These are phyloP conservation scores for Acronicta aceris DNA, from an alignment of 2,888 invertebrate species.

Conservation along the genomic window DNA sequence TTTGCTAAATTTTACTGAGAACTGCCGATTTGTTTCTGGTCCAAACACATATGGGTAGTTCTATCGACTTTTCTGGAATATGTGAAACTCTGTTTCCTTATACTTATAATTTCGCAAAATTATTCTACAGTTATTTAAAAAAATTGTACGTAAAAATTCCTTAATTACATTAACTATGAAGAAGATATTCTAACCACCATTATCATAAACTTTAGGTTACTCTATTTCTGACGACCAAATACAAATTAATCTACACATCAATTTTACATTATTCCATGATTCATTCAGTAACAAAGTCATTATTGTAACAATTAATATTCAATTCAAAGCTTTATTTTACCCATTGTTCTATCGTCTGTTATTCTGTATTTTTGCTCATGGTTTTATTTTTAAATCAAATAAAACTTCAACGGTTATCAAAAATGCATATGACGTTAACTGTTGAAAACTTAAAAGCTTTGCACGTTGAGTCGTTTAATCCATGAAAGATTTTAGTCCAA, in stretches of 20 bases:
- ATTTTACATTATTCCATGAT: conserved; percentile 44
- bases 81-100: conserved; percentile 44
- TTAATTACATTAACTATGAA: conserved; percentile 10
- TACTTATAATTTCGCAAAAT: conserved; percentile 33
- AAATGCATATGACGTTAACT: conserved; percentile 22
- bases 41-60: conserved; percentile 72
- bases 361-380: conserved; percentile 29
- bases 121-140: conserved; percentile 17
- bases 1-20: conserved; percentile 58
- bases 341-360: conserved; percentile 28
- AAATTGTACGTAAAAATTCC: conserved; percentile 7
- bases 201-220: conserved; percentile 32
- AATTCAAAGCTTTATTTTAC: conserved; percentile 36
- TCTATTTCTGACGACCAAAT: conserved; percentile 28
- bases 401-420: conserved; percentile 34
- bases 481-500: conserved; percentile 57
- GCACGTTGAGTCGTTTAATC: conserved; percentile 43
- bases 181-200: conserved; percentile 14
- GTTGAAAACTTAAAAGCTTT: conserved; percentile 44
- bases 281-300: conserved; percentile 44
- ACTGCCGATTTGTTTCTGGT: conserved; percentile 83
- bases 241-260: conserved; percentile 45
- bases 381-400: conserved; percentile 20
- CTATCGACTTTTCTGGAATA: conserved; percentile 72
- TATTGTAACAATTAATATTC: conserved; percentile 21